Evolutionary conservation across 2,888 invertebrate species (phyloP).

Genomic region (Melolontha melolontha): DNA sequence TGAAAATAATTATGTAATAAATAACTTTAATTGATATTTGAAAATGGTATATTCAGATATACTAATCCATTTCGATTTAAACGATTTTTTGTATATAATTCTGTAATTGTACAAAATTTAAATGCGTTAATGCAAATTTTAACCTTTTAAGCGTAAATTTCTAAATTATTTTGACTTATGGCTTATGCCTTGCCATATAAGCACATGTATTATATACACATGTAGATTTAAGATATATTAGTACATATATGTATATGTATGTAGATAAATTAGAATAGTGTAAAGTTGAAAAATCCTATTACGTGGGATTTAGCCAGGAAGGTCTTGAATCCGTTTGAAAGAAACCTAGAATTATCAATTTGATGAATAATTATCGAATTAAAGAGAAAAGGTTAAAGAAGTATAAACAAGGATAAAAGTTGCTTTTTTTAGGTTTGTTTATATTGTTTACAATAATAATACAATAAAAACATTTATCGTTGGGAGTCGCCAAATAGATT

Average conservation of each 20-base stretch:
- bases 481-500: too few species aligned
- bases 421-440: too few species aligned
- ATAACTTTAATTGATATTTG: background rate
- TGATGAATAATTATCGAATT: too few species aligned
- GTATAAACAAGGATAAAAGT: too few species aligned
- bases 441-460: too few species aligned
- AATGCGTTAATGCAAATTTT: slow-evolving; percentile 21
- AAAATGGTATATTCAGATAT: background rate
- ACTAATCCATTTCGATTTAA: background rate
- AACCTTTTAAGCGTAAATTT: slow-evolving; percentile 41
- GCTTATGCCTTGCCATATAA: slow-evolving; percentile 36
- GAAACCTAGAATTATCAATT: too few species aligned
- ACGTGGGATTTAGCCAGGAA: background rate
- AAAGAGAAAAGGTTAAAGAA: too few species aligned
- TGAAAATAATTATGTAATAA: background rate
- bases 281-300: too few species aligned
- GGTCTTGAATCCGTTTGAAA: background rate
- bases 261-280: background rate
- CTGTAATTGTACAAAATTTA: slow-evolving; percentile 1
- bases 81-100: slow-evolving; percentile 8
- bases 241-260: slow-evolving; percentile 2
- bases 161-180: slow-evolving; percentile 42
- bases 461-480: too few species aligned
- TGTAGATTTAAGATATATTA: slow-evolving; percentile 3
- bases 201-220: slow-evolving; percentile 13